phyloP scores from a whole-genome alignment of 2,113 vertebrate species.

The Platycercus adscitus region DNA sequence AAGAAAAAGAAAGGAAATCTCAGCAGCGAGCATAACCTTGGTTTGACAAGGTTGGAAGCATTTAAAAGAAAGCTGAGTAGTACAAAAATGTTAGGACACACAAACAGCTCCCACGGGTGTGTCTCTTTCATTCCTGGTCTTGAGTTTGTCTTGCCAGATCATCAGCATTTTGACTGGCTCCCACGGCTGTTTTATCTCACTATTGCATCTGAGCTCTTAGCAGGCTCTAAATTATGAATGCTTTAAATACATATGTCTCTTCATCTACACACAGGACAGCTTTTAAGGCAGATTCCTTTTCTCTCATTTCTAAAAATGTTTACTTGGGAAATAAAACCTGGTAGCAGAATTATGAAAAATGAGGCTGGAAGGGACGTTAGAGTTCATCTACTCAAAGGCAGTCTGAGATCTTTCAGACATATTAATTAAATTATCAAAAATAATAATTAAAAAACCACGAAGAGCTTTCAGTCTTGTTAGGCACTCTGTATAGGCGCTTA shows the following conservation, averaged over 20 bases:
- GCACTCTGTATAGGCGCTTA: background rate
- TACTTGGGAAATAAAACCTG: background rate
- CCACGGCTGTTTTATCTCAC: background rate
- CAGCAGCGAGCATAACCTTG: background rate
- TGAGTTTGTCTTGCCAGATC: background rate
- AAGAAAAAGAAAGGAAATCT: background rate
- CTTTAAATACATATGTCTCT: background rate
- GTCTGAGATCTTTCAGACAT: background rate
- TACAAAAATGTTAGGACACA: background rate
- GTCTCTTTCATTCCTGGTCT: background rate
- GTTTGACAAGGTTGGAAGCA: background rate
- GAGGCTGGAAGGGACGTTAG: background rate
- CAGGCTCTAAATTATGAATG: background rate
- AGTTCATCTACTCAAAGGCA: background rate
- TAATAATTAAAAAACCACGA: fast-evolving
- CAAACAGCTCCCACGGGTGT: background rate
- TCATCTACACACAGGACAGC: background rate
- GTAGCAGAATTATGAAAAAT: background rate
- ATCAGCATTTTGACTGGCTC: background rate
- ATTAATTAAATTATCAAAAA: background rate
- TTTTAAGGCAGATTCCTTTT: background rate
- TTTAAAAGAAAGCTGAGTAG: background rate
- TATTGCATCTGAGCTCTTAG: background rate
- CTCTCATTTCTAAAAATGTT: background rate
- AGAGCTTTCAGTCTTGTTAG: background rate